Evolutionary conservation across 2,113 vertebrate genomes (phyloP), one percentile per base, ranked within the genome.

Genomic region (Tetraodon nigroviridis): DNA sequence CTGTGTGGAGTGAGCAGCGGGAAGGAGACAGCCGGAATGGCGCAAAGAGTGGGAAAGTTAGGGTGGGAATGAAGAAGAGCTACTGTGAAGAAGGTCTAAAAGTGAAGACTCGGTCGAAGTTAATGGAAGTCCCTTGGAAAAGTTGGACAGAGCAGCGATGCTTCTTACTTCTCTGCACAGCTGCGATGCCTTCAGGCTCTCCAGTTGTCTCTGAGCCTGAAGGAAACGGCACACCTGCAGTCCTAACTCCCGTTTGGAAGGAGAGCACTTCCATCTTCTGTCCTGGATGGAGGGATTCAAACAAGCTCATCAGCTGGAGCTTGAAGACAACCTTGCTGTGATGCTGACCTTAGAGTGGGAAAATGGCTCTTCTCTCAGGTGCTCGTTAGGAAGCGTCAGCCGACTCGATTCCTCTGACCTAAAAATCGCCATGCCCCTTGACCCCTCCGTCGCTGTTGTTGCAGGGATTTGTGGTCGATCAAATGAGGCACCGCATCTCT

Each of bases 121-220:
- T 51, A 47, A 73, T 70, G 51, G 76, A 64, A 49, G 70, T 75
- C 51, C 15, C 54, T 62, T 63, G 53, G 53, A 64, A 67, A 64
- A 53, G 42, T 32, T 51, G 40, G 65, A 37, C 40, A 46, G 44
- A 51, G 58, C 58, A 54, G 21, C 46, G 21, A 21, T 52, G 69
- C 59, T 64, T 73, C 41, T 61, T 50, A 46, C 20, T 49, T 61
- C 63, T 19, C 51, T 54, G 57, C 5, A 37, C 55, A 55, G 67
- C 48, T 74, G 55, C 41, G 56, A 72, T 61, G 51, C 11, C 51
- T 72, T 50, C 3, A 51, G 3, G 54, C 12, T 41, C 21, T 40
- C 49, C n/a, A 45, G 14, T 57, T 24, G 8, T 32, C 51, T 56
- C 21, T 27, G 20, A 55, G 51, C 52, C 44, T 19, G 41, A 21